Evolutionary conservation across 2,888 invertebrate species (phyloP), one percentile per base, ranked within the genome.

Genomic region (Colletes collaris): DNA sequence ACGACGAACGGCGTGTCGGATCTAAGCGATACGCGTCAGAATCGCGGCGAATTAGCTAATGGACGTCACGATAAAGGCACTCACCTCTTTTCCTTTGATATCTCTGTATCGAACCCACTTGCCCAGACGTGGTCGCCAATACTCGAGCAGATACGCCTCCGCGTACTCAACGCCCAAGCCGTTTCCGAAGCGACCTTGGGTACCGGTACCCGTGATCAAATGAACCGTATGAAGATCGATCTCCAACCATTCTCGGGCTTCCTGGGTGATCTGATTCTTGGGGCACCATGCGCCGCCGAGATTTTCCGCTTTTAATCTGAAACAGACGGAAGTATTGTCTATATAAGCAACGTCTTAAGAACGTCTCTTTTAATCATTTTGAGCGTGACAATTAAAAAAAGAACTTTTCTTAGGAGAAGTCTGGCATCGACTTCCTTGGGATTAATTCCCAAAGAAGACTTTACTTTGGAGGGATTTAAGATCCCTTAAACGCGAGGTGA

Each of bases 231-330:
- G 94, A 80, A 96, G 94, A 92, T 96, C 95, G 84, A 95, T 94
- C 93, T 96, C 94, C 76, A 94, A 88, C 94, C 94, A 94, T 86
- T 94, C 94, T 65, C 92, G 93, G 3, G 94, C 93, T 82, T 94
- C 94, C 64, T 93, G 92, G 63, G 94, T 94, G 85, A 95, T 94
- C 89, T 94, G 94, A 76, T 93, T 93, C 88, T 94, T 94, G n/a
- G 96, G 96, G 91, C 96, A 96, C 96, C 96, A 96, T 1, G 96
- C 96, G 53, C 96, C 96, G 10, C 96, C 96, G 79, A 94, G 94
- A 83, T 93, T 93, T 90, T 96, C 96, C 69, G 94, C 94, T 77
- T 95, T 94, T 76, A 96, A 93, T 89, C 96, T 96, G 93, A 7
- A 88, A 90, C 62, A 87, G 88, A 75, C 71, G 82, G 75, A 79